These are phyloP conservation scores for Microctenopoma steveboyesi DNA, from an alignment of 2,797 vertebrate genomes.

Conservation along the genomic window DNA sequence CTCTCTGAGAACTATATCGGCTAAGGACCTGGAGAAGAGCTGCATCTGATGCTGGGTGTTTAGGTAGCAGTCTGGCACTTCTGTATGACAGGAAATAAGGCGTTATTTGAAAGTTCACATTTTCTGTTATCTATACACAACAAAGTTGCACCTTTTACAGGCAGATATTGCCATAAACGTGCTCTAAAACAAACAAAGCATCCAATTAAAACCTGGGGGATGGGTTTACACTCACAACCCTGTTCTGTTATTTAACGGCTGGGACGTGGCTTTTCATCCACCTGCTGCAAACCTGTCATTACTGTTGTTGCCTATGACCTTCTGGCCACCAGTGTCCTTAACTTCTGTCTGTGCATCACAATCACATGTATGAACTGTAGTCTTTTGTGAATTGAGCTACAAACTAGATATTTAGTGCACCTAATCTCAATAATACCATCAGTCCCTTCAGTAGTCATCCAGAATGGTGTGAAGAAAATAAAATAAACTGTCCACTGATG, in stretches of 20 bases:
- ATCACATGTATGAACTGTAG: not conserved
- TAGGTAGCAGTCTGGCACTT: not conserved
- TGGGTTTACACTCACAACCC: too few species aligned
- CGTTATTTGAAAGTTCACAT: not conserved
- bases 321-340: not conserved
- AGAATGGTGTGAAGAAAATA: not conserved
- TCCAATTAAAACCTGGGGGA: not conserved
- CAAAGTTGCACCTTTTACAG: not conserved
- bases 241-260: too few species aligned
- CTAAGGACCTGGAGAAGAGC: conserved; percentile 82
- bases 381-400: not conserved
- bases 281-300: not conserved
- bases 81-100: not conserved
- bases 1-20: conserved; percentile 83
- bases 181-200: not conserved
- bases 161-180: not conserved
- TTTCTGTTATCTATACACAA: not conserved
- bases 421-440: not conserved
- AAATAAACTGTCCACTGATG: conserved; percentile 27
- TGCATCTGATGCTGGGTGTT: conserved; percentile 64
- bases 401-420: conserved; percentile 5
- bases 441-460: not conserved
- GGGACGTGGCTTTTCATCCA: not conserved
- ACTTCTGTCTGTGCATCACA: not conserved
- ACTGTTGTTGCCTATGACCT: not conserved